Percentiles rank a stretch among this genome's conserved stretches.
Conservation (phyloP, 2,797 vertebrate species). For the Denticeps clupeoides region DNA sequence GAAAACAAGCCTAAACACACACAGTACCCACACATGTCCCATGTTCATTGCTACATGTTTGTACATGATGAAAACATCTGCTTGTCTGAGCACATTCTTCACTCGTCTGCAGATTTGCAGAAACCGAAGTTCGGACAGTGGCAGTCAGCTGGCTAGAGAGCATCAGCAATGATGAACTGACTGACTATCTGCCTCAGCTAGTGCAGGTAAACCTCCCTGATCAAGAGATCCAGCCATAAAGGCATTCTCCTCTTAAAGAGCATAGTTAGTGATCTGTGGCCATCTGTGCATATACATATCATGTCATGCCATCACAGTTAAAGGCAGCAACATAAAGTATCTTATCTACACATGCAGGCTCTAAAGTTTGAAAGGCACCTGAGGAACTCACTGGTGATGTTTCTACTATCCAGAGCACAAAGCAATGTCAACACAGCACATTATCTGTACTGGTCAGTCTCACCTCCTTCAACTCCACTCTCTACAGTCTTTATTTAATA, state of each 20-base stretch:
- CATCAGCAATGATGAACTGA: slow-evolving; percentile 84
- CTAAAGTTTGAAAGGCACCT: slow-evolving; percentile 90
- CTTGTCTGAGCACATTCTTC: too few relatives aligned
- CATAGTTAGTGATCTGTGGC: too few relatives aligned
- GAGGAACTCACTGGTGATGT: slow-evolving; percentile 76
- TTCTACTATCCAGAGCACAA: slow-evolving; percentile 81
- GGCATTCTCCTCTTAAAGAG: not conserved
- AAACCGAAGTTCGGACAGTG: slow-evolving; percentile 76
- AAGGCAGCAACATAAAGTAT: too few relatives aligned
- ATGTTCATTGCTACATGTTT: too few relatives aligned
- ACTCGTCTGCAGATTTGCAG: slow-evolving; percentile 81
- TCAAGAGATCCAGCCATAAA: not conserved
- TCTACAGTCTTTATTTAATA: too few relatives aligned
- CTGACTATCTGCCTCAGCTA: slow-evolving; percentile 89
- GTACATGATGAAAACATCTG: too few relatives aligned
- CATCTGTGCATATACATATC: too few relatives aligned
- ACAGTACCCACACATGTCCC: too few relatives aligned
- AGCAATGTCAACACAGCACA: slow-evolving; percentile 84
- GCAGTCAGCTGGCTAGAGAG: slow-evolving; percentile 83
- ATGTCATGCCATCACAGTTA: too few relatives aligned
- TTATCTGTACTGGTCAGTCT: slow-evolving; percentile 85
- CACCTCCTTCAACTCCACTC: too few relatives aligned
- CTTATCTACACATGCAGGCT: slow-evolving; percentile 54
- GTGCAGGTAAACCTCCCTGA: slow-evolving; percentile 75
- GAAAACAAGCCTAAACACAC: too few relatives aligned